phyloP scores from a whole-genome alignment of 1,140 invertebrate genomes.

The Archivesica marissinica region DNA sequence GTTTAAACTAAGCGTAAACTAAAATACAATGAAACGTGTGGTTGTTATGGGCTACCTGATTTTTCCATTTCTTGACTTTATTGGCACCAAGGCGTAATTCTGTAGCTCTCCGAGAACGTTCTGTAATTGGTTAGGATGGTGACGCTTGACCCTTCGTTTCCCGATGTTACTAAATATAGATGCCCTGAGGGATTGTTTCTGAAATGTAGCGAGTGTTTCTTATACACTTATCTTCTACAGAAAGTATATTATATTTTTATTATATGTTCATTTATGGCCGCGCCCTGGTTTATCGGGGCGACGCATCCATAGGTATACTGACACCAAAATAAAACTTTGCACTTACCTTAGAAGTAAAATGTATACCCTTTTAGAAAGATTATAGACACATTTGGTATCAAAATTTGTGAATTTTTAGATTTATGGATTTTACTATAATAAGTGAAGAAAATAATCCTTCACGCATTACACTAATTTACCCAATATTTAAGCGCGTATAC shows the following conservation, averaged over 20 bases:
- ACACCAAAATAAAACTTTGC: neutral
- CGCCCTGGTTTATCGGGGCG: no score
- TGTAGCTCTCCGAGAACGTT: constrained; percentile 47
- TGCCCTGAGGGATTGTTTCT: neutral
- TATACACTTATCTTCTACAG: neutral
- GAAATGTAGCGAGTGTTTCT: neutral
- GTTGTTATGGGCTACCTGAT: constrained; percentile 38
- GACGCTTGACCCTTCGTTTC: constrained; percentile 2
- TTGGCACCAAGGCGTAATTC: constrained; percentile 48
- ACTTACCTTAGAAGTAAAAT: neutral
- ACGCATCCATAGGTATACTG: no score
- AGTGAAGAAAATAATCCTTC: no score
- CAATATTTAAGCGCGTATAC: no score
- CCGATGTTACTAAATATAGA: neutral
- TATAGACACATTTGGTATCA: neutral
- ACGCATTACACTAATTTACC: no score
- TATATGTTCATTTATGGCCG: neutral
- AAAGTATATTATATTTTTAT: neutral
- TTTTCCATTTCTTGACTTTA: constrained; percentile 22
- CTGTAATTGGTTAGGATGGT: constrained; percentile 15
- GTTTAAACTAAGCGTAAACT: no score
- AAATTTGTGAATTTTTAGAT: no score
- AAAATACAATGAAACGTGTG: no score
- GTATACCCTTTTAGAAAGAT: neutral
- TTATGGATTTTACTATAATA: no score